Conservation (phyloP, 2,113 vertebrate genomes). For the Furnarius figulus region DNA sequence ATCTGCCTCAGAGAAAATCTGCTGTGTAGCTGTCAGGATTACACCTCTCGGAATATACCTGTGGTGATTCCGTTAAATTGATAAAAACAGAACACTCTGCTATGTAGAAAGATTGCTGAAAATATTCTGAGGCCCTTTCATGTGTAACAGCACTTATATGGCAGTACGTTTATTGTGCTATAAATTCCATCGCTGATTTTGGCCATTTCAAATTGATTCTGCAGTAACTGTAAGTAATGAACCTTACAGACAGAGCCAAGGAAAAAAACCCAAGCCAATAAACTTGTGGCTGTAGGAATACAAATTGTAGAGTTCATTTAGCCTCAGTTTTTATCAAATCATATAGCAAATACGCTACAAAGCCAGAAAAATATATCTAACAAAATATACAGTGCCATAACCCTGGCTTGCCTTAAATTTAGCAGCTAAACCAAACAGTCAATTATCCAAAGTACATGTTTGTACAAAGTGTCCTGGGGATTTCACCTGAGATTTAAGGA, state of each 20-base stretch:
- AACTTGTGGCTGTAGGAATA: conserved; percentile 64
- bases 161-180: conserved; percentile 72
- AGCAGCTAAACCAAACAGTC: background rate
- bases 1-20: conserved; percentile 69
- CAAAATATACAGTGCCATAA: background rate
- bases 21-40: conserved; percentile 72
- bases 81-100: conserved; percentile 58
- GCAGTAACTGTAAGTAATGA: conserved; percentile 81
- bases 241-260: conserved; percentile 67
- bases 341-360: conserved; percentile 44
- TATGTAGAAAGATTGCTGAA: conserved; percentile 62
- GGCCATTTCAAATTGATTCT: conserved; percentile 78
- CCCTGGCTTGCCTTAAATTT: conserved; percentile 21
- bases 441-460: background rate
- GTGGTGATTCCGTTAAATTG: conserved; percentile 72
- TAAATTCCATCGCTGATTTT: conserved; percentile 81
- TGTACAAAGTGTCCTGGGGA: background rate
- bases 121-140: conserved; percentile 64
- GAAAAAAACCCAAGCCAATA: conserved; percentile 31
- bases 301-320: conserved; percentile 70
- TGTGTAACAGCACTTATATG: conserved; percentile 71
- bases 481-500: conserved; percentile 17
- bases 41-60: conserved; percentile 72
- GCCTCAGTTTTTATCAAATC: conserved; percentile 71
- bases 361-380: conserved; percentile 40